Base-by-base conservation (phyloP, 2,888 invertebrate species). In the Spatulosminthurus flaviceps region DNA sequence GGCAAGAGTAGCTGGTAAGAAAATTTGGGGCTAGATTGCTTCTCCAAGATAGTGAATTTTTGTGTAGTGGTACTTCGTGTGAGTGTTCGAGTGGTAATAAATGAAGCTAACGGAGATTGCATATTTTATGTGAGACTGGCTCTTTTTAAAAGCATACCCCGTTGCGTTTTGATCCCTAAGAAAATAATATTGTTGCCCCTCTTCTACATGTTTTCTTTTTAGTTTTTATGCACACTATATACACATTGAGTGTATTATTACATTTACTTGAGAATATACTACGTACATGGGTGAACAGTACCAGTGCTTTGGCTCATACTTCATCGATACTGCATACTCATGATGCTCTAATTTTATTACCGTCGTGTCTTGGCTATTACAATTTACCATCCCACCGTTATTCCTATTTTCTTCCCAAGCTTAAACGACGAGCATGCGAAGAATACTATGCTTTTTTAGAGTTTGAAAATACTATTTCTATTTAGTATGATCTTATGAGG, bases 51-150 rank as follows among this genome's bases (percentile, higher is more conserved):
- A 19, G 9, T 51, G 51, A n/a, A n/a, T n/a, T n/a, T n/a, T n/a
- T n/a, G n/a, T n/a, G n/a, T n/a, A n/a, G n/a, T n/a, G n/a, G n/a
- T n/a, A n/a, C n/a, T n/a, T 13, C 51, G 5, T 2, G 5, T 51
- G 19, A 13, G n/a, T 51, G 51, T 51, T 51, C 16, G 51, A 51
- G 51, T 51, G 5, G 51, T n/a, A 51, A 51, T 51, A 51, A 51
- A 51, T 51, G 51, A 51, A 51, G 51, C 19, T 51, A 51, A 51
- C 51, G 51, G 51, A n/a, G 51, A 51, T 51, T 51, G 16, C 51
- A 11, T 51, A 51, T 51, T 51, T 51, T 51, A n/a, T n/a, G n/a
- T n/a, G 16, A 34, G 9, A 4, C 16, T 51, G 5, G 5, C 51
- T 51, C 16, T 16, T 51, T 51, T 51, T 34, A 34, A 51, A 51